A percentile compares a stretch with the other conserved stretches of the same genome.
Evolutionary conservation across 1,140 invertebrate species (phyloP).

Genomic region (Schlechtendalia chinensis): DNA sequence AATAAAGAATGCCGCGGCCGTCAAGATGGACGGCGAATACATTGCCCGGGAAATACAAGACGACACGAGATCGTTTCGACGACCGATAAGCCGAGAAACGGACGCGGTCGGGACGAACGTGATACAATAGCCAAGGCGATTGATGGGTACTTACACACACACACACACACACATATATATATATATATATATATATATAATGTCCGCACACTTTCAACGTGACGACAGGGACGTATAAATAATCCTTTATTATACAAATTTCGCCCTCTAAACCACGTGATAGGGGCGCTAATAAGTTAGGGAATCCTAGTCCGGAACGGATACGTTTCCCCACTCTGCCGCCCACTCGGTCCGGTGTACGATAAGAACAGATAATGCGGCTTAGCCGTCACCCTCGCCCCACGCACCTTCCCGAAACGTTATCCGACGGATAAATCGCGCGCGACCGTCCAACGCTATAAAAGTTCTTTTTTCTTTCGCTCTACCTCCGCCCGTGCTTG

Average conservation of each 20-base stretch:
- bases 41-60: no score
- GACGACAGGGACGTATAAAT: background rate
- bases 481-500: no score
- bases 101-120: no score
- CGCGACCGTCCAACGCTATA: background rate
- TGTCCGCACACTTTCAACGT: no score
- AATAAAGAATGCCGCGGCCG: no score
- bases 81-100: no score
- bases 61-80: no score
- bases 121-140: background rate
- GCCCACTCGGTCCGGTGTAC: background rate
- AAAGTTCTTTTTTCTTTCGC: constrained; percentile 1
- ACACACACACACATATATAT: no score
- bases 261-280: constrained; percentile 15
- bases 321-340: background rate
- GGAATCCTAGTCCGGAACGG: background rate
- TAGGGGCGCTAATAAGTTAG: constrained; percentile 34
- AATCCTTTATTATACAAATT: constrained; percentile 35
- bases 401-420: background rate
- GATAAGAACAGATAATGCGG: constrained; percentile 24
- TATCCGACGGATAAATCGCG: constrained; percentile 23
- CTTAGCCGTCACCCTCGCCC: background rate
- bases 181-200: no score
- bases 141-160: background rate
- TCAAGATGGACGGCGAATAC: no score